Base-by-base conservation (phyloP, 2,113 vertebrate species). In the Trachemys scripta region DNA sequence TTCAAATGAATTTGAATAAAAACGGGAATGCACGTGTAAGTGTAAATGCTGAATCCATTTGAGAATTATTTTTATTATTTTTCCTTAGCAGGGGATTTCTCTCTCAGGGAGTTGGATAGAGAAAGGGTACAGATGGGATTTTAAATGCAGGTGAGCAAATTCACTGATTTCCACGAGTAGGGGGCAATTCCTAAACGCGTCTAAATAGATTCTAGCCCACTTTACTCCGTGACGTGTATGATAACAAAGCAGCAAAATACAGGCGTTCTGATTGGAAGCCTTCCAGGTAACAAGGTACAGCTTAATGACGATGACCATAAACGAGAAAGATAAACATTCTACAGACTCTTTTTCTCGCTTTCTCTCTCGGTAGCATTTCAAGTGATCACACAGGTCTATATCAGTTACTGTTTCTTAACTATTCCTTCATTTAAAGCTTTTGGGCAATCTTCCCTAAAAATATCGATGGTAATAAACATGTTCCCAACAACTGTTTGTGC, bases 401-500 rank as follows among this genome's bases (percentile, higher is more conserved):
- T 7, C 25, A 16, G 11, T 14, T 27, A 76, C 11, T 76, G 38
- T 78, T 45, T 24, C 72, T 45, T 8, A 45, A 25, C n/a, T 45
- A 76, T 3, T 45, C 38, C 72, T 42, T 38, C 20, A 12, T 45
- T 25, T 42, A 76, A 76, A 76, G 38, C 72, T 42, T 45, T 45
- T 12, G 38, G 72, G 72, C 38, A 24, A 45, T 24, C 38, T 25
- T 45, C 42, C 20, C 72, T 76, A 24, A 76, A 42, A 22, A 24
- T 6, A 20, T 45, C 19, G 10, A 45, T 76, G 2, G 53, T 42
- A 31, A 62, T 31, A 3, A 50, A 91, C 38, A 1, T 3, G 14
- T 16, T 8, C 84, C 20, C 20, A 78, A 16, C 10, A 78, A 9
- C 0, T 6, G 6, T 0, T 6, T 31, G 13, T 11, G 0, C 72